Base-by-base conservation (phyloP, 2,113 vertebrate species). In the Cebus imitator region DNA sequence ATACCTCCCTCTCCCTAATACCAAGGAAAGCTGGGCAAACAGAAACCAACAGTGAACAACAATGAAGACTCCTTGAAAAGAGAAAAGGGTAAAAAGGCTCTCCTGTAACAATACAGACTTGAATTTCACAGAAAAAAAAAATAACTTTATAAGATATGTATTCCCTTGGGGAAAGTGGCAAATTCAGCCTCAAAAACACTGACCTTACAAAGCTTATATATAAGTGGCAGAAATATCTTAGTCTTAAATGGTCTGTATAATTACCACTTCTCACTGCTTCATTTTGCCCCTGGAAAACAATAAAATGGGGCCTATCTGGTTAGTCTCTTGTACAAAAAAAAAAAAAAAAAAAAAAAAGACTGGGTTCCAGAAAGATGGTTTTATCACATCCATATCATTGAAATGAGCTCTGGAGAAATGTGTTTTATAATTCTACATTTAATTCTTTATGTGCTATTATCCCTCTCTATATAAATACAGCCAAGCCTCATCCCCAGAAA, bases 391-490 rank as follows among this genome's bases (percentile, higher is more conserved):
- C n/a, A n/a, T 37, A 93, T 90, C 16, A 78, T 66, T 93, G 68
- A 97, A 79, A 94, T 94, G 89, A 95, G 80, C 73, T 82, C 82
- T 72, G 27, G 25, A 94, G 66, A 96, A 90, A 76, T 1, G 5
- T 45, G 20, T 76, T 80, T 89, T 61, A 50, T 90, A 87, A 95
- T 78, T 84, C 57, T 58, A 43, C 66, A 35, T 95, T 96, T 94
- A 97, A 97, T 94, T 87, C 35, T 94, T 85, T 75, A 76, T 76
- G 30, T 27, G 91, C 57, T 92, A 78, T 83, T 45, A 96, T 87
- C 48, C 16, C 30, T 80, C 35, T 87, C 30, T 91, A 23, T 85
- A 45, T 95, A 96, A 97, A 95, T 27, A 96, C 32, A 75, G 48
- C 43, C 43, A 52, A 80, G n/a, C 20, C 57, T 78, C 96, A 96